Base-by-base conservation (phyloP, 2,113 vertebrate genomes). In the Bujurquina vittata region DNA sequence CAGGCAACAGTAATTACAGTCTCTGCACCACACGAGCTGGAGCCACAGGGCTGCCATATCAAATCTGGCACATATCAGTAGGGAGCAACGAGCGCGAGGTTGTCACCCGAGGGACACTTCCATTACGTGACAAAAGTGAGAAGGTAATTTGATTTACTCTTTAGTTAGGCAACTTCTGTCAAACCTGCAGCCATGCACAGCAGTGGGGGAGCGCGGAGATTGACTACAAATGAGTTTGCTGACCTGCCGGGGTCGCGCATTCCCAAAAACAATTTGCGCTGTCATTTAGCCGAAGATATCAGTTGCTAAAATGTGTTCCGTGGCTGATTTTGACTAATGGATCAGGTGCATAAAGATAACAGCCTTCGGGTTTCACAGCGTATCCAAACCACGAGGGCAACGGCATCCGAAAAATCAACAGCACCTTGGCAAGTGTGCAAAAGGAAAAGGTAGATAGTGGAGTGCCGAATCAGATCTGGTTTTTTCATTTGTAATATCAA, bases 131-230 rank as follows among this genome's bases (percentile, higher is more conserved):
- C 17, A 86, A 95, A 94, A 92, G 93, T 88, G 91, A 89, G 83
- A 56, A 92, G 92, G 96, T 95, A 95, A 96, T 96, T 95, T 95
- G 94, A 96, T 95, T 96, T 95, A 93, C 93, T 96, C 80, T 95
- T 96, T 95, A 95, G 94, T 95, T 93, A 94, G 94, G 93, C 89
- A 94, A 92, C 89, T 95, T 95, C 88, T 94, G 95, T 95, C 91
- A 92, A 93, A 93, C 91, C 95, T 85, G 93, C 69, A 93, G 90
- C 94, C 90, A 94, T 94, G 94, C 89, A 92, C 82, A 78, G 93
- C 86, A 65, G 87, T 91, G 22, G 79, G 79, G 87, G 49, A 76
- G 93, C 94, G 88, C 93, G 90, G 94, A 95, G 94, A 91, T 87
- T 94, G 92, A 94, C 91, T 95, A 91, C 94, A 96, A 97, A 96